Evolutionary conservation across 2,797 vertebrate genomes (phyloP).

Genomic region (Galaxias olidus): DNA sequence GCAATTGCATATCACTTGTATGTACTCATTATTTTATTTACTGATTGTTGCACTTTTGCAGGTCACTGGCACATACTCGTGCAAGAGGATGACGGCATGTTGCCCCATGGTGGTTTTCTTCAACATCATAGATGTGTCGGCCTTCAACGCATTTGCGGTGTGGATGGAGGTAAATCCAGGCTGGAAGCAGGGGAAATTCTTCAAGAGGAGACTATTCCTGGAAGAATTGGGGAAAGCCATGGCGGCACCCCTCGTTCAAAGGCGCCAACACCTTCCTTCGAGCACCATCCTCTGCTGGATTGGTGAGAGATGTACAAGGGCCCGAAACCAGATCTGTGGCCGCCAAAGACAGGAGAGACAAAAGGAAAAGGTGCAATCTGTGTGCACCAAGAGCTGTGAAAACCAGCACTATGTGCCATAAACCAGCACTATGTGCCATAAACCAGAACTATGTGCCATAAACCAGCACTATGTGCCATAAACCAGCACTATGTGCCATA

Average conservation of each 20-base stretch:
- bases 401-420: slow-evolving; percentile 10
- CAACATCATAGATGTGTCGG: slow-evolving; percentile 26
- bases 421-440: too few relatives aligned
- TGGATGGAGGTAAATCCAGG: slow-evolving; percentile 27
- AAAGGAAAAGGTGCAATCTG: background rate
- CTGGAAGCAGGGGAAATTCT: slow-evolving; percentile 21
- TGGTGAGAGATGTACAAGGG: slow-evolving; percentile 1
- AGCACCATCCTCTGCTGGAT: slow-evolving; percentile 1
- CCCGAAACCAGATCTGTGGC: background rate
- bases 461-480: background rate
- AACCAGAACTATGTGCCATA: too few relatives aligned
- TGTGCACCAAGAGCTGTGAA: background rate
- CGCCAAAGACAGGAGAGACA: background rate
- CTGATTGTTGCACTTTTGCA: too few relatives aligned
- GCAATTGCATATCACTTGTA: too few relatives aligned
- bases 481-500: too few relatives aligned
- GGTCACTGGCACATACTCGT: slow-evolving; percentile 18
- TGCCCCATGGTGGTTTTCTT: slow-evolving; percentile 29
- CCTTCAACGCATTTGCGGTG: slow-evolving; percentile 29
- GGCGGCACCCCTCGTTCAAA: slow-evolving; percentile 12
- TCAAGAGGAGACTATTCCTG: slow-evolving; percentile 15
- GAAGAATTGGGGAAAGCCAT: slow-evolving; percentile 17
- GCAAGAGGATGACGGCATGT: slow-evolving; percentile 23
- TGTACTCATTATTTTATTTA: too few relatives aligned
- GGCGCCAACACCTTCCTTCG: slow-evolving; percentile 12